These are phyloP conservation scores for Aleadryas rufinucha DNA, from an alignment of 2,113 vertebrate genomes.

Conservation along the genomic window DNA sequence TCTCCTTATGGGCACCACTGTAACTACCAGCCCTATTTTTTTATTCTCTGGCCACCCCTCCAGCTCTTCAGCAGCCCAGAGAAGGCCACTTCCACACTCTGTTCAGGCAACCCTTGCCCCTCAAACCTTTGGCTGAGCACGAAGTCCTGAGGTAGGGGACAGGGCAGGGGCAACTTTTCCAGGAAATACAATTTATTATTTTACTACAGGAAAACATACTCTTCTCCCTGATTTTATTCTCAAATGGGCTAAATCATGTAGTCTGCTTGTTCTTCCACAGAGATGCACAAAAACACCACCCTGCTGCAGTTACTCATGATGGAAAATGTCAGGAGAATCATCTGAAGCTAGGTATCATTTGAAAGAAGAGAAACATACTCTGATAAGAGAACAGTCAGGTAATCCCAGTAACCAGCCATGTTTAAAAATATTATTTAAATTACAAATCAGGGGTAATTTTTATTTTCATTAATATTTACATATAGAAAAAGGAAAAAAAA, in stretches of 20 bases:
- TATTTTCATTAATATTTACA: neutral
- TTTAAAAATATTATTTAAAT: neutral
- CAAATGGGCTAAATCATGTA: neutral
- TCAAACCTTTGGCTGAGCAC: fast-evolving
- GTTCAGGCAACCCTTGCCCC: neutral
- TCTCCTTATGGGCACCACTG: neutral
- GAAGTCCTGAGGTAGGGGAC: neutral
- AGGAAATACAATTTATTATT: neutral
- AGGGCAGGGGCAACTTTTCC: neutral
- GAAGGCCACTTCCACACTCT: neutral
- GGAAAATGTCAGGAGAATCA: neutral
- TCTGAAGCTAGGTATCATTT: neutral
- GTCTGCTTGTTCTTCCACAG: neutral
- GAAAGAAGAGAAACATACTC: neutral
- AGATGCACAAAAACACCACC: neutral
- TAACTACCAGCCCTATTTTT: neutral
- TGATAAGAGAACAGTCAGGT: neutral
- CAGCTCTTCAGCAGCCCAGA: neutral
- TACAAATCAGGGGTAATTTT: neutral
- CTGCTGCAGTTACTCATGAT: neutral
- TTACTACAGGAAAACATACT: neutral
- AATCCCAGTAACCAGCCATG: neutral
- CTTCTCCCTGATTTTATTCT: neutral
- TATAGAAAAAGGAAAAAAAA: fast-evolving
- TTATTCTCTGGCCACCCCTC: neutral